These are phyloP conservation scores for Venusia cambrica DNA, from an alignment of 2,888 invertebrate genomes.

Conservation along the genomic window DNA sequence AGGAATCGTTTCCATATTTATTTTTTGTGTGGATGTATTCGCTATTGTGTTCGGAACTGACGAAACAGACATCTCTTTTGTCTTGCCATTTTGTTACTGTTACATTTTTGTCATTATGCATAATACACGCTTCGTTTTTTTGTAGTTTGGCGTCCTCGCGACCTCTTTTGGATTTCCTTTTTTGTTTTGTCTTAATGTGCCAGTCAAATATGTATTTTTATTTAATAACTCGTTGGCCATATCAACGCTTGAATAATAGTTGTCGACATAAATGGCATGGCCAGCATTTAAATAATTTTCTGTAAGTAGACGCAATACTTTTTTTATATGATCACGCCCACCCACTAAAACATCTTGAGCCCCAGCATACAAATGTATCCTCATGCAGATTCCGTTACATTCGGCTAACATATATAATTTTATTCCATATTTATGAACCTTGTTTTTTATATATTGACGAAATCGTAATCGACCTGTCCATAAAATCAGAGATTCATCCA, in stretches of 20 bases:
- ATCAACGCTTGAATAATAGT: constrained; percentile 24
- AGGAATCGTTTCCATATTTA: constrained; percentile 13
- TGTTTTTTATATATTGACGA: constrained; percentile 31
- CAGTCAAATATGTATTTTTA: constrained; percentile 15
- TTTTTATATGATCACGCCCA: constrained; percentile 14
- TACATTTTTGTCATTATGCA: constrained; percentile 11
- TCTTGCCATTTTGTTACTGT: constrained; percentile 8
- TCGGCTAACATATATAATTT: constrained; percentile 31
- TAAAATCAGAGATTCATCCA: constrained; percentile 31
- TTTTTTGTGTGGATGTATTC: constrained; percentile 10
- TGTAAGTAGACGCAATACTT: constrained; percentile 21
- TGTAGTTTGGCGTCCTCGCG: constrained; percentile 16
- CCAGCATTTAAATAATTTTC: constrained; percentile 19
- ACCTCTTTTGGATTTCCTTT: constrained; percentile 15
- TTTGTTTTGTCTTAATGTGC: constrained; percentile 21
- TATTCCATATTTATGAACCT: constrained; percentile 23
- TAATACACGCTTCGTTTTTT: constrained; percentile 10
- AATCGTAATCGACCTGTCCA: constrained; percentile 30
- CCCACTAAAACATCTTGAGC: constrained; percentile 16
- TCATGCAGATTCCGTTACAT: constrained; percentile 26
- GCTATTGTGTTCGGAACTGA: constrained; percentile 12
- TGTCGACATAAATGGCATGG: constrained; percentile 21
- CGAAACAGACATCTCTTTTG: constrained; percentile 9
- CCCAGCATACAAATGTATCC: constrained; percentile 31
- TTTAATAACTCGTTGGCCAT: constrained; percentile 22